These are phyloP conservation scores for Ia io DNA, from an alignment of 2,113 vertebrate genomes.

Conservation along the genomic window DNA sequence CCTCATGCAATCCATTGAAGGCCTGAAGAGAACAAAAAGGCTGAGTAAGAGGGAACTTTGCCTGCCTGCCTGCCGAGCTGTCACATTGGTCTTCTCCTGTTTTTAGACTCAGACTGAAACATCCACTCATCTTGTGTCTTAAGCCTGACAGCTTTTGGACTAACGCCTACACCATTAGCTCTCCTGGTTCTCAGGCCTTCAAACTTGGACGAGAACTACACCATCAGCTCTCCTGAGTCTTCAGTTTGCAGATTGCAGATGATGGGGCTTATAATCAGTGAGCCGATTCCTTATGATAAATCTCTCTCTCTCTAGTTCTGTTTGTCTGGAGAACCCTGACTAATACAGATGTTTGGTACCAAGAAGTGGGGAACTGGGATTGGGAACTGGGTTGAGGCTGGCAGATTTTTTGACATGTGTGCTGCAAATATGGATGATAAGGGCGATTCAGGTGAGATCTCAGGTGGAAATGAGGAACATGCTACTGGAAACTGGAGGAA, in stretches of 20 bases:
- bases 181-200: not conserved
- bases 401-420: not conserved
- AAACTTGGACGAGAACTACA: not conserved
- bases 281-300: not conserved
- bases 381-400: not conserved
- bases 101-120: not conserved
- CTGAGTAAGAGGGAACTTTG: not conserved
- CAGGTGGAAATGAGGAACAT: not conserved
- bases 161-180: not conserved
- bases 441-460: not conserved
- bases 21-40: not conserved
- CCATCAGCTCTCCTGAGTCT: not conserved
- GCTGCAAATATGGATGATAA: not conserved
- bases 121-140: not conserved
- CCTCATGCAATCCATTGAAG: not conserved
- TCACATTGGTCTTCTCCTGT: not conserved
- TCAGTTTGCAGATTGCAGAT: not conserved
- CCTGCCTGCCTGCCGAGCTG: not conserved
- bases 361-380: not conserved
- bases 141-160: not conserved
- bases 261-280: not conserved
- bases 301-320: not conserved
- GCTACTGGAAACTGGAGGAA: not conserved
- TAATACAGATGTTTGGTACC: not conserved
- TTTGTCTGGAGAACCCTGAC: not conserved